phyloP scores from a whole-genome alignment of 2,797 vertebrate species.

The Lemur catta region DNA sequence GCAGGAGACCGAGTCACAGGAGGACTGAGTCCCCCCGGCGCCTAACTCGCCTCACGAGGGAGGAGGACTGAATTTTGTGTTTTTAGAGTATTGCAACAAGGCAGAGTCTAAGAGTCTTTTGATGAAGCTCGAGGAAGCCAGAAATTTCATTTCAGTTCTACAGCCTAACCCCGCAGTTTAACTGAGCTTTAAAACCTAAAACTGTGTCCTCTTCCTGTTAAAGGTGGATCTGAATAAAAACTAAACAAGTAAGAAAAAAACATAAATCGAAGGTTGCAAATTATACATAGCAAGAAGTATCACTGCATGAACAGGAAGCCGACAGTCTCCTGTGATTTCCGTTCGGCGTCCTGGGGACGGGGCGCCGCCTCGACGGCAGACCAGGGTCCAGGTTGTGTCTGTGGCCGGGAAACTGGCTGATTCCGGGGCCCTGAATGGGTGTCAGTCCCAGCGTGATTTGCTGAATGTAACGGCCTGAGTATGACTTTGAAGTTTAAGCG shows the following conservation, averaged over 20 bases:
- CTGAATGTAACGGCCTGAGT: background rate
- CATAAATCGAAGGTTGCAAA: background rate
- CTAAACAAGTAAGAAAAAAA: background rate
- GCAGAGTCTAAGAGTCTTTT: background rate
- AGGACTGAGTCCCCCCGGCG: too few relatives aligned
- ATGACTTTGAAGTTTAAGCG: background rate
- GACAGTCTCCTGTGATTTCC: background rate
- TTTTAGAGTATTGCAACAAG: background rate
- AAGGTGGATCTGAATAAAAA: background rate
- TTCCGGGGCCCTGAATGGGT: background rate
- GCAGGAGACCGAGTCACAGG: background rate
- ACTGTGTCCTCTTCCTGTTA: background rate
- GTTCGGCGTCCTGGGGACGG: background rate
- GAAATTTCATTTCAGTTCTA: background rate
- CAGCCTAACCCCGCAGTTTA: background rate
- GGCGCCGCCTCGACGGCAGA: too few relatives aligned
- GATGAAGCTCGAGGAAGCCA: background rate
- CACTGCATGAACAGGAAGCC: background rate
- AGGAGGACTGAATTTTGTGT: too few relatives aligned
- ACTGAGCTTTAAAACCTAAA: background rate
- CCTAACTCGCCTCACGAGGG: background rate
- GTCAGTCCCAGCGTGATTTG: background rate
- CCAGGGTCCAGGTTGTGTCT: background rate
- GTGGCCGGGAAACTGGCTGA: too few relatives aligned
- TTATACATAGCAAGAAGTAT: background rate